Evolutionary conservation across 2,888 invertebrate species (phyloP).

Genomic region (Tipula vernalis): DNA sequence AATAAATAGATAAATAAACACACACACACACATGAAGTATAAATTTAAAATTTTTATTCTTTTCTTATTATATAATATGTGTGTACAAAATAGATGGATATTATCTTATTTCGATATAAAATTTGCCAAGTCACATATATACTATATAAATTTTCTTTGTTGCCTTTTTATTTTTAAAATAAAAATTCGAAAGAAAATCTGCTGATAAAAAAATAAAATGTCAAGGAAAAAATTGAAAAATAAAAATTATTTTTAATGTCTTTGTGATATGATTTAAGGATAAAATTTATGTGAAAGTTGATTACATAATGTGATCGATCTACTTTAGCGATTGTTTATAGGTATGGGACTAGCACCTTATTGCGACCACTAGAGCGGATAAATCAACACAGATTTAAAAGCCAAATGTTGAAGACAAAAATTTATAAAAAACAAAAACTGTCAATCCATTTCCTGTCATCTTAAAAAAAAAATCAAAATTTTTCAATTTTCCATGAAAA

Average conservation of each 20-base stretch:
- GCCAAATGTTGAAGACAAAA: neutral
- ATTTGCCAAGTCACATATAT: neutral
- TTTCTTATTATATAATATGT: neutral
- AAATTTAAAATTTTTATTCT: neutral
- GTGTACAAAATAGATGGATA: neutral
- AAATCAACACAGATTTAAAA: neutral
- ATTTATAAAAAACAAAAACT: neutral
- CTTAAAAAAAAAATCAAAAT: neutral
- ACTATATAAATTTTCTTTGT: neutral
- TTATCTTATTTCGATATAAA: constrained; percentile 4
- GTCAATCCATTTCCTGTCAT: neutral
- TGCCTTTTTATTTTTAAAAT: neutral
- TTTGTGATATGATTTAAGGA: neutral
- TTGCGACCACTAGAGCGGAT: neutral
- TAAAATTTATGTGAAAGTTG: neutral
- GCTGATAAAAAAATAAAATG: neutral
- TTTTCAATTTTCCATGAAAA: neutral
- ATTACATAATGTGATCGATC: neutral
- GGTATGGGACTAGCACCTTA: neutral
- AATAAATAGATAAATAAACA: neutral
- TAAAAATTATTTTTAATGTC: neutral
- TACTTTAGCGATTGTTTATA: neutral
- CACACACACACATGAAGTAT: neutral
- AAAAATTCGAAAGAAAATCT: neutral
- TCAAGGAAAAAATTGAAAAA: neutral